These are phyloP conservation scores for Drosophila leonis DNA, from an alignment of 2,888 invertebrate species.

Conservation along the genomic window DNA sequence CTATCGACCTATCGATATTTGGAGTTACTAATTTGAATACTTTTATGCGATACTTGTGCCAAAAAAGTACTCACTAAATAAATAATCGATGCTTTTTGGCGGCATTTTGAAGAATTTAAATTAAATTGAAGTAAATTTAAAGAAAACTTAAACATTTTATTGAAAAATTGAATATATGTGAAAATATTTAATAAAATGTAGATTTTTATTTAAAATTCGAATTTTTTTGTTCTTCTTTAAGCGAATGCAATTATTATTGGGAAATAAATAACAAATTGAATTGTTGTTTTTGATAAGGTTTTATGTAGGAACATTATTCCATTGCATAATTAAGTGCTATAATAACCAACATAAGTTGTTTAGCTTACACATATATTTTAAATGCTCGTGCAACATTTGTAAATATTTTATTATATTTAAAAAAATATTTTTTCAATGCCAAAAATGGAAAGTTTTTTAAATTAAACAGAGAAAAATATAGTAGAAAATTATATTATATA, in stretches of 20 bases:
- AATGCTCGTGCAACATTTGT: too few species aligned
- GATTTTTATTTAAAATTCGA: too few species aligned
- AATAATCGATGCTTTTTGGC: conserved; percentile 7
- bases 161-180: background rate
- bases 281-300: background rate
- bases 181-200: background rate
- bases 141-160: too few species aligned
- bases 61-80: background rate
- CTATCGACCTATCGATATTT: conserved; percentile 12
- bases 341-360: background rate
- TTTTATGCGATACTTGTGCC: background rate
- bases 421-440: too few species aligned
- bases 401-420: too few species aligned
- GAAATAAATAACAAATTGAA: background rate
- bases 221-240: too few species aligned
- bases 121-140: background rate
- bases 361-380: too few species aligned
- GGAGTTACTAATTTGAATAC: conserved; percentile 4
- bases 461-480: background rate
- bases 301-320: too few species aligned
- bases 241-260: background rate
- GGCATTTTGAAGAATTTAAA: conserved; percentile 1
- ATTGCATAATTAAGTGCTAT: background rate
- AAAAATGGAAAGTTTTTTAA: background rate
- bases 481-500: too few species aligned